Conservation (phyloP, 1,140 invertebrate genomes). For the Glossosoma conforme region DNA sequence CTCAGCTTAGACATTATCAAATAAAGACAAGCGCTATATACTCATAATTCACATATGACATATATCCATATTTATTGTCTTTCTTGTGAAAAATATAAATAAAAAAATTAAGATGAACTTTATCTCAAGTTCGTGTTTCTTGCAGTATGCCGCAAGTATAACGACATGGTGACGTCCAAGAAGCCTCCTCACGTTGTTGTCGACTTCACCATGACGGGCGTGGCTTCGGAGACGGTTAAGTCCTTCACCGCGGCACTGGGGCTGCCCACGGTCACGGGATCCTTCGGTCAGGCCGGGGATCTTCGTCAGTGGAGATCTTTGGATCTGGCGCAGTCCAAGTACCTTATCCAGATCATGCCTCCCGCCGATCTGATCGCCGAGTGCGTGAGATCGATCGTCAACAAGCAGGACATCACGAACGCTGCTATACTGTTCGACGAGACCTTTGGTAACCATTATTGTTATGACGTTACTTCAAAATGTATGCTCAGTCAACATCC, state of each 20-base stretch:
- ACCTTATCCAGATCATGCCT: constrained; percentile 70
- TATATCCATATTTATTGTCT: constrained; percentile 21
- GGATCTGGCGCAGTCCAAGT: constrained; percentile 60
- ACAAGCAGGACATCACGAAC: constrained; percentile 79
- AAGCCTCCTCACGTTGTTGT: constrained; percentile 70
- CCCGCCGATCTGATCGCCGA: constrained; percentile 80
- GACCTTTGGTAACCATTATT: constrained; percentile 62
- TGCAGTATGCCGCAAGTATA: constrained; percentile 65
- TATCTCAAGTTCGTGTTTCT: constrained; percentile 7
- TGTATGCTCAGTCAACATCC: too few relatives aligned
- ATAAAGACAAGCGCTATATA: too few relatives aligned
- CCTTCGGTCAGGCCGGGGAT: constrained; percentile 78
- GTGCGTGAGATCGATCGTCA: constrained; percentile 72
- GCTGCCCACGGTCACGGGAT: constrained; percentile 75
- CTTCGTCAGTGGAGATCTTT: constrained; percentile 73
- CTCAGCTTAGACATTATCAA: too few relatives aligned
- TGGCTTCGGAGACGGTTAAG: constrained; percentile 76
- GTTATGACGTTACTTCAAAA: not conserved
- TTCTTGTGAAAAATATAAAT: too few relatives aligned
- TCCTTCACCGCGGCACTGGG: constrained; percentile 72
- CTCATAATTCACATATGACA: too few relatives aligned
- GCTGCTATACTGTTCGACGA: constrained; percentile 87
- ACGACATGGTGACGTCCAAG: constrained; percentile 55
- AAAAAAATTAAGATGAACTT: too few relatives aligned
- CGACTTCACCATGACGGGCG: constrained; percentile 71